A percentile compares a stretch with the other conserved stretches of the same genome.
These are phyloP conservation scores for Ailurus styani DNA, from an alignment of 2,113 vertebrate genomes.

Conservation along the genomic window DNA sequence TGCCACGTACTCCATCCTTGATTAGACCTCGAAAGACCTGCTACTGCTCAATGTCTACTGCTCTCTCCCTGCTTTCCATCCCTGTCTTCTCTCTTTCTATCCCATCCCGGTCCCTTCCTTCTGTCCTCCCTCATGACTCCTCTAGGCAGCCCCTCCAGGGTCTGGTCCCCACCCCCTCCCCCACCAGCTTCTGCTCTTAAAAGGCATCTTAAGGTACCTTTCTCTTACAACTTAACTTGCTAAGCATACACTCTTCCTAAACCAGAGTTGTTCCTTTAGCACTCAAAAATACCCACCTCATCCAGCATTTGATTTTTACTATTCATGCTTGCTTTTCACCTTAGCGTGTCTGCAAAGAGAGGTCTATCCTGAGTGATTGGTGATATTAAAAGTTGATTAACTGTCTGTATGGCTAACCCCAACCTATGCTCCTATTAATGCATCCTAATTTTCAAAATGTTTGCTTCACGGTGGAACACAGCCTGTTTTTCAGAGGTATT, in stretches of 20 bases:
- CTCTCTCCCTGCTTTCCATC: too few species aligned
- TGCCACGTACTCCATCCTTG: accelerated
- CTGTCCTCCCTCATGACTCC: not conserved
- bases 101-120: accelerated
- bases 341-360: not conserved
- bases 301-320: not conserved
- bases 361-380: not conserved
- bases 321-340: not conserved
- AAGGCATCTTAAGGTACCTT: not conserved
- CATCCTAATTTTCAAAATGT: not conserved
- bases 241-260: not conserved
- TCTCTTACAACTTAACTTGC: not conserved
- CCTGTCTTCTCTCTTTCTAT: not conserved
- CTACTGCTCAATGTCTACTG: too few species aligned
- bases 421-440: not conserved
- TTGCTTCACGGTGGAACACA: constrained; percentile 2
- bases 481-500: not conserved
- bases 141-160: too few species aligned
- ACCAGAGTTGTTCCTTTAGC: not conserved
- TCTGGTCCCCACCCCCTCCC: not conserved
- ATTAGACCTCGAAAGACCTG: not conserved
- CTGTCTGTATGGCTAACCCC: not conserved
- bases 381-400: not conserved
- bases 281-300: not conserved
- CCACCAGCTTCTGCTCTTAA: not conserved